Conservation (phyloP, 2,888 invertebrate genomes). For the Myathropa florea region DNA sequence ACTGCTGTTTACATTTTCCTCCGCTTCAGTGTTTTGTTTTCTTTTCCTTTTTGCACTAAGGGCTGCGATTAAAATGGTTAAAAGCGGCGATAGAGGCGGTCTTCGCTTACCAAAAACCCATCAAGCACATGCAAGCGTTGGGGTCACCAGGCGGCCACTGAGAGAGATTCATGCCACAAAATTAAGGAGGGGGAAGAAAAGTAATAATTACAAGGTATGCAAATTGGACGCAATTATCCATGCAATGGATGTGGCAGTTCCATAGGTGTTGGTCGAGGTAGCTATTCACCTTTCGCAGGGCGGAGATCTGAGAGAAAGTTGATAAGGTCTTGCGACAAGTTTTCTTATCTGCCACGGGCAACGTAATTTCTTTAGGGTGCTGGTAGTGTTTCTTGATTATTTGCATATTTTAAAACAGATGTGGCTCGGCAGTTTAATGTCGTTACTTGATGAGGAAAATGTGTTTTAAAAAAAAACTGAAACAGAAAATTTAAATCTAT, state of each 20-base stretch:
- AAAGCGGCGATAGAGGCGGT: slow-evolving; percentile 57
- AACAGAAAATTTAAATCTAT: too few relatives aligned
- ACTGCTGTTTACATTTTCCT: slow-evolving; percentile 56
- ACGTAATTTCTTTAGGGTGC: too few relatives aligned
- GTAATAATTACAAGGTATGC: slow-evolving; percentile 52
- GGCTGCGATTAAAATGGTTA: slow-evolving; percentile 62
- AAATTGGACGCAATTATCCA: slow-evolving; percentile 62
- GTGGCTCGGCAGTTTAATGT: too few relatives aligned
- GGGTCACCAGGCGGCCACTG: slow-evolving; percentile 15
- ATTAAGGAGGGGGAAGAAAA: slow-evolving; percentile 1
- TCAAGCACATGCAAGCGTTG: slow-evolving; percentile 41
- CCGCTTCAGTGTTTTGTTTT: neutral
- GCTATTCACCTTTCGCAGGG: neutral
- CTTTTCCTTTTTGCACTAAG: slow-evolving; percentile 20
- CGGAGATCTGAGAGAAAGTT: neutral
- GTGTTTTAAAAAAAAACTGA: too few relatives aligned
- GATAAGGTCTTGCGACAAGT: neutral
- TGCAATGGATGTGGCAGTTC: slow-evolving; percentile 25
- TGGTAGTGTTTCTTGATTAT: too few relatives aligned
- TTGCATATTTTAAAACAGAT: too few relatives aligned
- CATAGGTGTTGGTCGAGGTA: slow-evolving; percentile 1
- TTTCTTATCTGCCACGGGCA: neutral
- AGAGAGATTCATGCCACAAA: neutral
- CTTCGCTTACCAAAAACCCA: slow-evolving; percentile 35
- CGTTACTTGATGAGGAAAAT: too few relatives aligned